phyloP scores from a whole-genome alignment of 1,140 invertebrate genomes.

The Pteromalus puparum region DNA sequence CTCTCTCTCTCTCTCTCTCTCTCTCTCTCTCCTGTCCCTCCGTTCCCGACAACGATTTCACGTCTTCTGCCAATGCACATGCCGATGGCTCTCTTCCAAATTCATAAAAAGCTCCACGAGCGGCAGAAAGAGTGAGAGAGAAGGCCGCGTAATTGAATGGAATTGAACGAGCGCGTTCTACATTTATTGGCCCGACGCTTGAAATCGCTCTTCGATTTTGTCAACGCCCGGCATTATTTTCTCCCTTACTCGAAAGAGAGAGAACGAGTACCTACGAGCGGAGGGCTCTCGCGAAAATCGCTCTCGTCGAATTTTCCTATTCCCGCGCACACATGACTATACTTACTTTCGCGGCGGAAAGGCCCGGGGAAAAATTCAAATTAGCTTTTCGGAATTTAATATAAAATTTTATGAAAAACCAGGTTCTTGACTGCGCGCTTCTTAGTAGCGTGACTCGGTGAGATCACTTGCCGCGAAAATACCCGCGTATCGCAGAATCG shows the following conservation, averaged over 20 bases:
- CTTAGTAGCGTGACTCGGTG: background rate
- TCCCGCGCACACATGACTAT: background rate
- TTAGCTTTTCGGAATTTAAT: constrained; percentile 43
- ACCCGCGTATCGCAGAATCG: background rate
- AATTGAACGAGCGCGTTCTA: constrained; percentile 42
- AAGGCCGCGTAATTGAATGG: constrained; percentile 43
- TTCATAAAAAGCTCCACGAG: constrained; percentile 46
- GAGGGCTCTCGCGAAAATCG: background rate
- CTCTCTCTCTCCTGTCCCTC: background rate
- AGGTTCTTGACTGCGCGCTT: background rate
- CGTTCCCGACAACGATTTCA: constrained; percentile 24
- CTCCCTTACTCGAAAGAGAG: background rate
- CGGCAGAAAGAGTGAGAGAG: background rate
- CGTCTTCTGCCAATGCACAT: constrained; percentile 32
- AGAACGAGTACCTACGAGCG: too few relatives aligned
- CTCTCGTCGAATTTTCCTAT: background rate
- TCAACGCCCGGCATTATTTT: constrained; percentile 38
- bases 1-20: too few relatives aligned
- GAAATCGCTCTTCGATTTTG: constrained; percentile 48
- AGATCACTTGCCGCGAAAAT: constrained; percentile 6
- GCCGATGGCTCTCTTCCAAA: constrained; percentile 49
- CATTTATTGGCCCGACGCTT: constrained; percentile 31
- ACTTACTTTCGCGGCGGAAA: background rate
- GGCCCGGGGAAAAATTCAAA: constrained; percentile 18
- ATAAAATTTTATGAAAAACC: constrained; percentile 28